phyloP scores from a whole-genome alignment of 1,140 invertebrate species.

The Mamestra configurata region DNA sequence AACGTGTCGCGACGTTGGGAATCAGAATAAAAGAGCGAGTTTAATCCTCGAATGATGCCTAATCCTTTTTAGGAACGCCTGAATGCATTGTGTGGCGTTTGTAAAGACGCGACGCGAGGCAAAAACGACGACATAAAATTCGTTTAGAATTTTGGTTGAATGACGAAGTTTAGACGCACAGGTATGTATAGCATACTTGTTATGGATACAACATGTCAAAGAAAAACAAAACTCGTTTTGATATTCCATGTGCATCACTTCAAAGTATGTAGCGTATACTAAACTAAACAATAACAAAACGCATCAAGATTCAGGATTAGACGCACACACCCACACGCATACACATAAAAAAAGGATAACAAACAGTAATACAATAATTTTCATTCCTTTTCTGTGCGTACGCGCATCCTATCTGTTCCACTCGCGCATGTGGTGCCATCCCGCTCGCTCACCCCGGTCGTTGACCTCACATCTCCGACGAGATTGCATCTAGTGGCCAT shows the following conservation, averaged over 20 bases:
- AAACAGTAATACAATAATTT: constrained; percentile 86
- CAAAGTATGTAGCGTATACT: constrained; percentile 53
- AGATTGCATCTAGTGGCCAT: constrained; percentile 86
- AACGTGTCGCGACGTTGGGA: constrained; percentile 78
- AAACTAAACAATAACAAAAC: constrained; percentile 75
- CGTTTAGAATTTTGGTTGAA: constrained; percentile 50
- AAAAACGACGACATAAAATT: constrained; percentile 56
- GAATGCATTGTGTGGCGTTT: constrained; percentile 55
- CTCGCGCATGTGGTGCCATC: constrained; percentile 68
- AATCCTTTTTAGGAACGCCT: constrained; percentile 63
- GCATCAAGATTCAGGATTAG: constrained; percentile 60
- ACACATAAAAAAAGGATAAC: constrained; percentile 70
- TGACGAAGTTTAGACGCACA: constrained; percentile 34
- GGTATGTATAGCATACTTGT: constrained; percentile 25
- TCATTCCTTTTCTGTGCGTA: constrained; percentile 86
- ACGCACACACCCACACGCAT: constrained; percentile 61
- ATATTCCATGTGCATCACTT: constrained; percentile 61
- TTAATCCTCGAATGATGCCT: constrained; percentile 68
- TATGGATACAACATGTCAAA: constrained; percentile 38
- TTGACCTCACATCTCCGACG: constrained; percentile 82
- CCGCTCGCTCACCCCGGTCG: constrained; percentile 72
- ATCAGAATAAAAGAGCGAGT: constrained; percentile 69
- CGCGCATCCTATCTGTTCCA: constrained; percentile 78
- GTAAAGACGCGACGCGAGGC: constrained; percentile 47
- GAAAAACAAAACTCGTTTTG: constrained; percentile 52